phyloP scores from a whole-genome alignment of 2,113 vertebrate genomes.

The Melanotaenia duboulayi region DNA sequence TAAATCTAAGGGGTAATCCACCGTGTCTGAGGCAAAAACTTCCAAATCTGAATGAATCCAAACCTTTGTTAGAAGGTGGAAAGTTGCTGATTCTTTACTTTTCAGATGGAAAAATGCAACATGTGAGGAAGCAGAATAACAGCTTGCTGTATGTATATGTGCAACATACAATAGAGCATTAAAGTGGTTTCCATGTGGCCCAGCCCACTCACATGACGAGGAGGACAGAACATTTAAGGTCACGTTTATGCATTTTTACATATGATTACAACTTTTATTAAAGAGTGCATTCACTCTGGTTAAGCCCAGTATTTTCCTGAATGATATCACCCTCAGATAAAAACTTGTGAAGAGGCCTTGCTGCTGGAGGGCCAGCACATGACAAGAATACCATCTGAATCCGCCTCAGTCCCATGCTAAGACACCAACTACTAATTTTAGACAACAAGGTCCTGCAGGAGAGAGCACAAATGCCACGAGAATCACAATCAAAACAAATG shows the following conservation, averaged over 20 bases:
- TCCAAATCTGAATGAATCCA: too few species aligned
- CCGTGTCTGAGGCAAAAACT: too few species aligned
- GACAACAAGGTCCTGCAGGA: conserved; percentile 20
- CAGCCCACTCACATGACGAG: background rate
- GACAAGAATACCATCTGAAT: conserved; percentile 28
- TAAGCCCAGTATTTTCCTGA: too few species aligned
- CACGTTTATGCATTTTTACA: background rate
- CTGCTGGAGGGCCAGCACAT: conserved; percentile 30
- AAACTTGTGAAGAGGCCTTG: background rate
- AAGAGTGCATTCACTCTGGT: background rate
- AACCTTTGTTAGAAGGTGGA: too few species aligned
- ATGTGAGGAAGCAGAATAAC: background rate
- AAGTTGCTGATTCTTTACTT: background rate
- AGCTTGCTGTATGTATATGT: background rate
- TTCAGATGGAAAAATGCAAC: background rate
- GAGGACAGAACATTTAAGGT: background rate
- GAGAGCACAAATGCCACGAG: background rate
- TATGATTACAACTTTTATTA: background rate
- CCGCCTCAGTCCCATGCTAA: conserved; percentile 15
- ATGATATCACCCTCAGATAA: background rate
- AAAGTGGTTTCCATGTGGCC: background rate
- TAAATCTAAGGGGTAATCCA: background rate
- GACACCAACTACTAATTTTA: conserved; percentile 42
- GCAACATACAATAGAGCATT: background rate
- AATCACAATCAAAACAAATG: background rate